Evolutionary conservation across 2,888 invertebrate species (phyloP), one percentile per base, ranked within the genome.

Genomic region (Homarus gammarus): DNA sequence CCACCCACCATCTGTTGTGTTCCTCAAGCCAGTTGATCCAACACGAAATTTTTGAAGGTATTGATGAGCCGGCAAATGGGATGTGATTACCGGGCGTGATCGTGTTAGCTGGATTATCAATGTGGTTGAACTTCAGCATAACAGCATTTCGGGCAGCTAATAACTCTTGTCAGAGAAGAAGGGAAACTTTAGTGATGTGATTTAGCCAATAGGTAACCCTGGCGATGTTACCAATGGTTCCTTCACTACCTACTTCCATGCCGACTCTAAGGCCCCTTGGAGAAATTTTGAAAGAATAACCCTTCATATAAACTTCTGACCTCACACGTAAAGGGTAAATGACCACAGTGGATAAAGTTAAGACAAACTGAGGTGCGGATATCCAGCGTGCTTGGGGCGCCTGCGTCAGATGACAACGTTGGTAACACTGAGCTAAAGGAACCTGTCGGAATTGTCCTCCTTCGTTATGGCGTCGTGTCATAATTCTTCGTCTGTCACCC

Each of bases 161-260:
- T 64, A 84, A 77, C 84, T 51, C 33, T n/a, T 40, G 40, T 22
- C 61, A 44, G 64, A 40, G 84, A 77, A 84, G 84, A 84, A 77
- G 77, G 77, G 64, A 84, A 84, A 84, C 84, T 84, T 84, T 64
- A 38, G 84, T 75, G 84, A 84, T 84, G 75, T 64, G 84, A 84
- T 84, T 84, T 84, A 75, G 77, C 64, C 84, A 77, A 77, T 77
- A 84, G 84, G 77, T 75, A 64, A 75, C 31, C 40, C 18, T 40
- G 27, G 0, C 61, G 77, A 40, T 38, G 64, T 38, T 61, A 75
- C 84, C 84, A 84, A 18, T 22, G 49, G 15, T 36, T 61, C 36
- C 36, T 38, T 5, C 33, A 22, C 56, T n/a, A n/a, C n/a, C n/a
- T n/a, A n/a, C n/a, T n/a, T n/a, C n/a, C n/a, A n/a, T n/a, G n/a